These are phyloP conservation scores for Dasypogon diadema DNA, from an alignment of 2,888 invertebrate genomes.

Conservation along the genomic window DNA sequence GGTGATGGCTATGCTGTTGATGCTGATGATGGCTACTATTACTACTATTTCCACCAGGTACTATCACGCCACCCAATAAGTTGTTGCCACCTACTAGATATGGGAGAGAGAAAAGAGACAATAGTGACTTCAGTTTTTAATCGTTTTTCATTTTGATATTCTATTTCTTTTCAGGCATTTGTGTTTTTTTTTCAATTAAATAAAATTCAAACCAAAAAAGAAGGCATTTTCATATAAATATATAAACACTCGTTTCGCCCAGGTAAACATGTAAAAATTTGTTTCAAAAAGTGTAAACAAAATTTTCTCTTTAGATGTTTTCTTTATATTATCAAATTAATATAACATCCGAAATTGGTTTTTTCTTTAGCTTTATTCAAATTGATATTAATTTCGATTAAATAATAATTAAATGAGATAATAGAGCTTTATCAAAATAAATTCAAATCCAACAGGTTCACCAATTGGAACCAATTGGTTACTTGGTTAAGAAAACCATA, in stretches of 20 bases:
- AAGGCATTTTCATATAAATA: slow-evolving; percentile 1
- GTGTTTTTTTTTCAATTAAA: slow-evolving; percentile 55
- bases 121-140: slow-evolving; percentile 68
- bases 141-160: slow-evolving; percentile 54
- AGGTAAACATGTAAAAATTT: slow-evolving; percentile 49
- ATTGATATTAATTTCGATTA: slow-evolving; percentile 17
- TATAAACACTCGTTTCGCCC: slow-evolving; percentile 50
- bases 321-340: slow-evolving; percentile 57
- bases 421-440: slow-evolving; percentile 5
- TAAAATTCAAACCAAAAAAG: slow-evolving; percentile 34
- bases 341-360: slow-evolving; percentile 33
- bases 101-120: slow-evolving; percentile 69
- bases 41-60: slow-evolving; percentile 67
- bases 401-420: slow-evolving; percentile 3
- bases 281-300: background rate
- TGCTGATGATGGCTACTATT: slow-evolving; percentile 62
- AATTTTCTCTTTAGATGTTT: slow-evolving; percentile 54
- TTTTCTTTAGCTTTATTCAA: slow-evolving; percentile 27
- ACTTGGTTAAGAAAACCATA: slow-evolving; percentile 53
- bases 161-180: slow-evolving; percentile 56
- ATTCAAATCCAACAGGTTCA: slow-evolving; percentile 61
- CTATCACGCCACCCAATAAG: slow-evolving; percentile 68
- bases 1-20: slow-evolving; percentile 62
- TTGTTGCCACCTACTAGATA: slow-evolving; percentile 59
- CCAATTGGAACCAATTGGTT: slow-evolving; percentile 62